Evolutionary conservation across 2,888 invertebrate species (phyloP).

Genomic region (Dicyrtomina minuta): DNA sequence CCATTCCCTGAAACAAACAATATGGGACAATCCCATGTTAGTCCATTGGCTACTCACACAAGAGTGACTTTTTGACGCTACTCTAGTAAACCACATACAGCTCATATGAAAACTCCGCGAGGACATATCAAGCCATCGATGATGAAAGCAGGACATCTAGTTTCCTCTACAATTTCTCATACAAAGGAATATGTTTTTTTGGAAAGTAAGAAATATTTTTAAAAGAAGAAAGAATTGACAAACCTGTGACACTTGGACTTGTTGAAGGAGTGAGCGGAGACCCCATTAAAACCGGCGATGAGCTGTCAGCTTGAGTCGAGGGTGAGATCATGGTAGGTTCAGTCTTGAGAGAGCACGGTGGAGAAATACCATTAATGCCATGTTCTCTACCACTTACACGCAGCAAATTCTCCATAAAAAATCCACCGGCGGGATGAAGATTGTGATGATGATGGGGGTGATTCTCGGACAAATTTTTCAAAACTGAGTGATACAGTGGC

Average conservation of each 20-base stretch:
- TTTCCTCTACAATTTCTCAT: neutral
- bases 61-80: too few species aligned
- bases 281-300: conserved; percentile 35
- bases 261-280: conserved; percentile 38
- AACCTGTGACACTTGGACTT: conserved; percentile 33
- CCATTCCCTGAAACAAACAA: conserved; percentile 34
- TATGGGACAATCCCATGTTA: too few species aligned
- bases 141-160: neutral
- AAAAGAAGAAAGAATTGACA: neutral
- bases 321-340: conserved; percentile 41
- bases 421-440: conserved; percentile 39
- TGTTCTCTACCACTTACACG: conserved; percentile 40
- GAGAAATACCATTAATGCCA: conserved; percentile 26
- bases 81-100: too few species aligned
- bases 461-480: conserved; percentile 44
- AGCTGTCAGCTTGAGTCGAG: conserved; percentile 38
- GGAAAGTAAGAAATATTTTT: too few species aligned
- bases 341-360: conserved; percentile 41
- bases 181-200: too few species aligned
- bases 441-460: conserved; percentile 14
- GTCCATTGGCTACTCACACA: too few species aligned
- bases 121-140: too few species aligned
- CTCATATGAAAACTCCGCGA: too few species aligned
- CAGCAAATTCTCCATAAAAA: conserved; percentile 49
- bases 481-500: conserved; percentile 46